phyloP scores from a whole-genome alignment of 2,113 vertebrate genomes.

The Coptodon bakossiorum region DNA sequence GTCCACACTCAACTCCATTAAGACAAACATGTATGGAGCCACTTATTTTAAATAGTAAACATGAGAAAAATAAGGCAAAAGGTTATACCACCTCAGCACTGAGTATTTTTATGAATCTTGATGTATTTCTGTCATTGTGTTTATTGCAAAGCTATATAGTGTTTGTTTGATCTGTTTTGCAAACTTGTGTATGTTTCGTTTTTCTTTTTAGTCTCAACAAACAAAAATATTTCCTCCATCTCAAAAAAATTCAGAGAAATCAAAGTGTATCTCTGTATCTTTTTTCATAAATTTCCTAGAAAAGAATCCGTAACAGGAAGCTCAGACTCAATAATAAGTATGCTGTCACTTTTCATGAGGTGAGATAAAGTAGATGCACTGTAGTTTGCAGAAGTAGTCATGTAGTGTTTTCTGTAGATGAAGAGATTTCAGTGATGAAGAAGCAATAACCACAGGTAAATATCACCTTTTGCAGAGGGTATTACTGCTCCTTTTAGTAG shows the following conservation, averaged over 20 bases:
- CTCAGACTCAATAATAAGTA: slow-evolving; percentile 70
- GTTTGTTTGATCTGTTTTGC: background rate
- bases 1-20: background rate
- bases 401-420: background rate
- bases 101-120: background rate
- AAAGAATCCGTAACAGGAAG: slow-evolving; percentile 67
- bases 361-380: slow-evolving; percentile 55
- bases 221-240: background rate
- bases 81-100: background rate
- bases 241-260: background rate
- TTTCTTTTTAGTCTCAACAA: background rate
- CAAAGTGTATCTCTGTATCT: background rate
- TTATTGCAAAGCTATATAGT: background rate
- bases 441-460: background rate
- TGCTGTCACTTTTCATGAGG: slow-evolving; percentile 71
- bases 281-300: slow-evolving; percentile 46
- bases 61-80: background rate
- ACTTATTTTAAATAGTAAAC: background rate
- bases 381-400: background rate
- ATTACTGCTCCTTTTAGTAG: background rate
- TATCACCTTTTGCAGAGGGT: background rate
- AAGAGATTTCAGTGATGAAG: background rate
- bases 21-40: background rate
- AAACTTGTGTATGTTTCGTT: background rate
- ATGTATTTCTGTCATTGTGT: background rate